Base-by-base conservation (phyloP, 2,888 invertebrate genomes). In the Diogma glabrata region DNA sequence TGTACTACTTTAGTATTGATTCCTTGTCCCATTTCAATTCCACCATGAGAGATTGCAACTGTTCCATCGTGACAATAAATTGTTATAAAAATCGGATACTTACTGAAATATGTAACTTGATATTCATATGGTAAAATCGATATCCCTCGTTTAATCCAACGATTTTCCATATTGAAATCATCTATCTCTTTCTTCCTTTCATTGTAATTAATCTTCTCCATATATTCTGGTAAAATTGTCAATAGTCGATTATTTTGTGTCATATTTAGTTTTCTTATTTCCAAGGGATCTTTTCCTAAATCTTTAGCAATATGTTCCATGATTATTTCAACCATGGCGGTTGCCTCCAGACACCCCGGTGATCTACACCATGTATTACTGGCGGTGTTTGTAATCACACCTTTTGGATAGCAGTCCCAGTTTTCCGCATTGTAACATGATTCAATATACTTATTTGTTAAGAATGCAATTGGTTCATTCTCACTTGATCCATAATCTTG, bases 21-120 rank as follows among this genome's bases (percentile, higher is more conserved):
- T 1, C 88, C 89, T 73, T 89, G 88, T 0, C 88, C 88, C 70
- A 81, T 78, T 72, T 84, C 84, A 40, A 80, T 70, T 2, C 81
- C 83, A 19, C 80, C 82, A 58, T 85, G 85, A 6, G 76, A 72
- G 3, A 88, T 70, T 3, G 77, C 70, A 1, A 89, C 82, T 2
- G 79, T 75, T 1, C 81, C 84, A 66, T 85, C 82, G 1, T 73
- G 72, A n/a, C 80, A 79, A 61, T 77, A 86, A 57, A 88, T 75
- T 2, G 80, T 76, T n/a, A 86, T 74, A 23, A 78, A 64, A 0
- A 77, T 75, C 59, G 77, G 74, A 56, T 66, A 81, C 14, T 74
- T 74, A 1, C 78, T 78, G 46, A 70, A 67, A 48, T 75, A 72
- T 52, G 67, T 67, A 19, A 82, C 61, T 1, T 76, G 76, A 63